Conservation (phyloP, 1,140 invertebrate genomes). For the Drosophila littoralis region DNA sequence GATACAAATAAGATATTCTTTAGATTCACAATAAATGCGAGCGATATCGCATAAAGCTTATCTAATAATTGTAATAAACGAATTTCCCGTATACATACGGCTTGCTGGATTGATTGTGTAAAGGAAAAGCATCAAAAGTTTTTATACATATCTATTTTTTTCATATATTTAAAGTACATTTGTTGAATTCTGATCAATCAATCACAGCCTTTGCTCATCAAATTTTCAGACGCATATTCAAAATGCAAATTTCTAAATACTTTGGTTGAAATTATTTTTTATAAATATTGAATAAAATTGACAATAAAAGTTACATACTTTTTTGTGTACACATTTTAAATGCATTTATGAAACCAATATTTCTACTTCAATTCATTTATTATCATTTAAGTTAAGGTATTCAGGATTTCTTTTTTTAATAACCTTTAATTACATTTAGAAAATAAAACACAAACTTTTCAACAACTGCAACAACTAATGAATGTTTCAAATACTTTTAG, state of each 20-base stretch:
- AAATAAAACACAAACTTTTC: background rate
- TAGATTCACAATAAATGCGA: too few species aligned
- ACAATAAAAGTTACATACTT: background rate
- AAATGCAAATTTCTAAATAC: background rate
- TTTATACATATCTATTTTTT: background rate
- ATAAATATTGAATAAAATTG: conserved; percentile 8
- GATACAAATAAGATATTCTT: background rate
- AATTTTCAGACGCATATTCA: background rate
- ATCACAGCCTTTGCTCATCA: background rate
- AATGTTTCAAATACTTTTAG: conserved; percentile 69
- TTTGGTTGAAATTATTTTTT: background rate
- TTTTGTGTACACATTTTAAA: background rate
- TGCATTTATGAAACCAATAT: background rate
- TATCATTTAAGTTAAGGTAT: background rate
- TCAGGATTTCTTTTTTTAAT: background rate
- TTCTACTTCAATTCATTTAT: background rate
- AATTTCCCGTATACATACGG: background rate
- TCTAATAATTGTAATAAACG: background rate
- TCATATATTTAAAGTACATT: background rate
- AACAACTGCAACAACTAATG: conserved; percentile 42
- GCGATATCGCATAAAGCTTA: too few species aligned
- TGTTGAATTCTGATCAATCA: conserved; percentile 2
- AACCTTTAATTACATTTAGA: too few species aligned
- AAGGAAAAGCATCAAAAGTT: background rate
- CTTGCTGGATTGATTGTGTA: background rate